Percentiles rank a stretch among this genome's conserved stretches.
Conservation (phyloP, 1,140 invertebrate genomes). For the Yoshiicerus persimilis region DNA sequence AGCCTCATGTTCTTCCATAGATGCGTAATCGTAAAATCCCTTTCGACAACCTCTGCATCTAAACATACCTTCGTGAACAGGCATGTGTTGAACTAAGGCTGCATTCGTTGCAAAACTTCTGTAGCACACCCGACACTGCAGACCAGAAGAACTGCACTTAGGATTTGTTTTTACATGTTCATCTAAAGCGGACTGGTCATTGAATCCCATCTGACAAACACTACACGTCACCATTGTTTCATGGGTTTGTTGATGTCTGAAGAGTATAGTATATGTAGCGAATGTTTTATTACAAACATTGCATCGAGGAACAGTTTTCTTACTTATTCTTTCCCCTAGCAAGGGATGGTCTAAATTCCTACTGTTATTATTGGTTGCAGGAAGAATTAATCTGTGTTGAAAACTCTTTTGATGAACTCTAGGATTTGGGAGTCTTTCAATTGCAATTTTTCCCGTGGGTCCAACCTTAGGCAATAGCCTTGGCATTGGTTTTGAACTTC, state of each 20-base stretch:
- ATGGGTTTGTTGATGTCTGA: neutral
- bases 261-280: neutral
- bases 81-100: neutral
- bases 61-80: neutral
- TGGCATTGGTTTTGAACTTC: neutral
- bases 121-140: neutral
- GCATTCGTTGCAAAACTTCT: neutral
- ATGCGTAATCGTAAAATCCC: constrained; percentile 17
- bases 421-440: neutral
- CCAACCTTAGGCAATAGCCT: neutral
- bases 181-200: neutral
- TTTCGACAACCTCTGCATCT: constrained; percentile 28
- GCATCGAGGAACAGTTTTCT: constrained; percentile 23
- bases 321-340: neutral
- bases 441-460: neutral
- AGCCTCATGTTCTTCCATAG: constrained; percentile 29
- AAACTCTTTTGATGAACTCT: neutral
- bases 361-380: neutral
- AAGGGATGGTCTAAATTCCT: neutral
- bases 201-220: neutral
- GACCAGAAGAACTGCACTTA: neutral
- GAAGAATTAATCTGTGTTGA: neutral
- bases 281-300: constrained; percentile 16
- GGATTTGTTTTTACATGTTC: neutral
- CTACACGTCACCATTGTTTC: neutral